These are phyloP conservation scores for Morpho deidamia DNA, from an alignment of 2,888 invertebrate genomes.

Conservation along the genomic window DNA sequence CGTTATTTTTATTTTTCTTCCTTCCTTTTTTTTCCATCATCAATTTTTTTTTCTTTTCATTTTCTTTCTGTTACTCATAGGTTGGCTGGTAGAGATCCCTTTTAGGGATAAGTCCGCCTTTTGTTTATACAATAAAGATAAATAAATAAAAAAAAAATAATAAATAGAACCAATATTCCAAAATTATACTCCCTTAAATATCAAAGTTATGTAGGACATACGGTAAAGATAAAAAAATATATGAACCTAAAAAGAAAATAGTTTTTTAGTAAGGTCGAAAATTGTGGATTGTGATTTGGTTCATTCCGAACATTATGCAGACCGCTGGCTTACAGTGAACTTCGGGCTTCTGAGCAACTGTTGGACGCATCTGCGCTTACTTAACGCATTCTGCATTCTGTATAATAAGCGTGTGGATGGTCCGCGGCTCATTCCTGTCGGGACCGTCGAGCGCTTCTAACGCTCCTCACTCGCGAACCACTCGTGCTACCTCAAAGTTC, in stretches of 20 bases:
- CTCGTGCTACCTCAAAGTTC: not conserved
- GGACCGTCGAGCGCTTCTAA: slow-evolving; percentile 31
- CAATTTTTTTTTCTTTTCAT: no score
- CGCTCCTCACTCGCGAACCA: slow-evolving; percentile 23
- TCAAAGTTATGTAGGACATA: no score
- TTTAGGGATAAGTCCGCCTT: no score
- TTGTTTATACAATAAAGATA: no score
- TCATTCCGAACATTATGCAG: slow-evolving; percentile 6
- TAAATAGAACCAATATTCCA: no score
- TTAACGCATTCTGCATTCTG: slow-evolving; percentile 33
- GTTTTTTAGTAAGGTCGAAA: not conserved
- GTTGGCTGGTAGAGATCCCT: no score
- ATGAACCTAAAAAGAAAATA: not conserved
- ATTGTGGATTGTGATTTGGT: not conserved
- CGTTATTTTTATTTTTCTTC: no score
- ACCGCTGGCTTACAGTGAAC: slow-evolving; percentile 11
- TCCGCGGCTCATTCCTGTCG: slow-evolving; percentile 42
- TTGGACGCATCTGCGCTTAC: slow-evolving; percentile 64
- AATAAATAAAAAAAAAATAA: no score
- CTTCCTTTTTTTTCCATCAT: no score
- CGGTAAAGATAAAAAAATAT: no score
- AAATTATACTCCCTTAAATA: no score
- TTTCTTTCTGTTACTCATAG: no score
- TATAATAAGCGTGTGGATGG: slow-evolving; percentile 31
- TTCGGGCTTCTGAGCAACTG: slow-evolving; percentile 55